Conservation (phyloP, 2,888 invertebrate species). For the Neocrepidodera transversa region DNA sequence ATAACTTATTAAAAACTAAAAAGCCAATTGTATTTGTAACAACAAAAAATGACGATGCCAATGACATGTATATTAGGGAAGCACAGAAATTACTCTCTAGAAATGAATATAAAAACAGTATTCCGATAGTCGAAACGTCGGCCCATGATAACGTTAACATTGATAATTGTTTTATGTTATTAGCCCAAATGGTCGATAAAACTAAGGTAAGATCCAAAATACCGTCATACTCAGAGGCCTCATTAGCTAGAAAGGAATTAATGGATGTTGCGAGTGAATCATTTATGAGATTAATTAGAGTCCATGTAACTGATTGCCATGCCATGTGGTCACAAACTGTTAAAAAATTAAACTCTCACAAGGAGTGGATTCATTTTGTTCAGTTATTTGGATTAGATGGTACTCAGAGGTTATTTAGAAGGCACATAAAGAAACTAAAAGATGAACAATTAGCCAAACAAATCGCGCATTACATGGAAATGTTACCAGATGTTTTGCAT, state of each 20-base stretch:
- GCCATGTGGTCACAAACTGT: conserved; percentile 87
- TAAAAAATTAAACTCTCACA: conserved; percentile 84
- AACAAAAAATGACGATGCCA: conserved; percentile 94
- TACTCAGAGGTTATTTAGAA: conserved; percentile 74
- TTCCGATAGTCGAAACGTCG: conserved; percentile 92
- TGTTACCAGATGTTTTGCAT: conserved; percentile 77
- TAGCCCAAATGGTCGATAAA: conserved; percentile 93
- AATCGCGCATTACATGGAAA: conserved; percentile 78
- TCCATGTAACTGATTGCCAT: conserved; percentile 82
- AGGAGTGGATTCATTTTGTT: conserved; percentile 88
- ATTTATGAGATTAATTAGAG: conserved; percentile 83
- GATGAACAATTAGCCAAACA: conserved; percentile 81
- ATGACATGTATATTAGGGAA: conserved; percentile 85
- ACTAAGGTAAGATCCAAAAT: conserved; percentile 77
- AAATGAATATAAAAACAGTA: conserved; percentile 89
- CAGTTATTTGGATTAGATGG: conserved; percentile 76
- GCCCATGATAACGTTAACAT: conserved; percentile 96
- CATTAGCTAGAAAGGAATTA: conserved; percentile 84
- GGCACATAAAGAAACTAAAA: conserved; percentile 80
- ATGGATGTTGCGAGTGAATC: conserved; percentile 91
- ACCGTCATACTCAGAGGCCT: conserved; percentile 81
- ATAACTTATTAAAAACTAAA: conserved; percentile 88
- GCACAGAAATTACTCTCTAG: conserved; percentile 86
- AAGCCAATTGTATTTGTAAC: conserved; percentile 95
- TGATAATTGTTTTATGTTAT: conserved; percentile 86